phyloP scores from a whole-genome alignment of 1,140 invertebrate genomes.

The Sitophilus oryzae region DNA sequence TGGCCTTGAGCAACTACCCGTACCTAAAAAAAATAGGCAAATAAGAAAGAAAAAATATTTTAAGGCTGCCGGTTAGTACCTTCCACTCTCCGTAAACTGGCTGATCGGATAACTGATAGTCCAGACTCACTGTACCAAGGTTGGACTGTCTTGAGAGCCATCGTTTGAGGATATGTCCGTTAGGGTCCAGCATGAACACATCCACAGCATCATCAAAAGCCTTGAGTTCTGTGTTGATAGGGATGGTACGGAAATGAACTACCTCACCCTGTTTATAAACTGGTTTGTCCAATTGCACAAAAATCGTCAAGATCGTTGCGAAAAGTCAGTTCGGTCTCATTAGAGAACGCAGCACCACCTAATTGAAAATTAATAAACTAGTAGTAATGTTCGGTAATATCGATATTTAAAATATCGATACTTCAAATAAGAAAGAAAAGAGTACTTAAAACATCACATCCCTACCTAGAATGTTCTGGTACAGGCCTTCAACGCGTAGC shows the following conservation, averaged over 20 bases:
- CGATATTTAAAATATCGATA: too few relatives aligned
- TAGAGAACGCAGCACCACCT: constrained; percentile 80
- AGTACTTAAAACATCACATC: too few relatives aligned
- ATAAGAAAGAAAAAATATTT: too few relatives aligned
- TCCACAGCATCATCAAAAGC: constrained; percentile 84
- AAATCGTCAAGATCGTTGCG: constrained; percentile 90
- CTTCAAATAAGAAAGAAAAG: too few relatives aligned
- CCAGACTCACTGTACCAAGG: constrained; percentile 83
- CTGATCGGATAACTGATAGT: constrained; percentile 85
- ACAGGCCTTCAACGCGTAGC: constrained; percentile 81
- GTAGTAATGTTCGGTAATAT: too few relatives aligned
- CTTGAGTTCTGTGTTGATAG: constrained; percentile 81
- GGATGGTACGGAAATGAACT: constrained; percentile 80
- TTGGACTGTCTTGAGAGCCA: constrained; percentile 88
- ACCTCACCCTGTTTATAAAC: constrained; percentile 91
- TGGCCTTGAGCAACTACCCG: constrained; percentile 82
- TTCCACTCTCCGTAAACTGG: constrained; percentile 89
- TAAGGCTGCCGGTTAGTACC: too few relatives aligned
- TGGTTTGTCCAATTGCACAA: constrained; percentile 92
- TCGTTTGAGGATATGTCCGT: constrained; percentile 71
- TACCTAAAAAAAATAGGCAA: too few relatives aligned
- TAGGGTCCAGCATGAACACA: constrained; percentile 84
- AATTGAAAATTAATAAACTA: too few relatives aligned
- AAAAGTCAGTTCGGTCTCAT: constrained; percentile 76
- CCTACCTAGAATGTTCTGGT: constrained; percentile 72